Evolutionary conservation across 2,797 vertebrate genomes (phyloP).

Genomic region (Dendrocincla tyrannina): DNA sequence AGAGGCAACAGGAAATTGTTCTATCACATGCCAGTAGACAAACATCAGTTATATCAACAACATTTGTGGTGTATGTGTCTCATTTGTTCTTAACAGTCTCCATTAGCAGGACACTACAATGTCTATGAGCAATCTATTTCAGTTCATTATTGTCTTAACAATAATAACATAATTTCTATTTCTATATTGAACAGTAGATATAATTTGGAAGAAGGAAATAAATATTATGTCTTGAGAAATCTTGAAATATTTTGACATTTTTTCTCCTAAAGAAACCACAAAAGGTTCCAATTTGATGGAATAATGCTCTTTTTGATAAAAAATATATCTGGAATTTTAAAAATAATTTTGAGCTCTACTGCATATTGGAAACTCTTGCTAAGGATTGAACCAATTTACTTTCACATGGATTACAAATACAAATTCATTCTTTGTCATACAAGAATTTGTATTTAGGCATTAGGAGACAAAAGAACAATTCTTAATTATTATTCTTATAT

Average conservation of each 20-base stretch:
- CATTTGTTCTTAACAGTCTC: background rate
- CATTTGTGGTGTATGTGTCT: background rate
- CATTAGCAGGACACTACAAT: background rate
- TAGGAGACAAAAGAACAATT: background rate
- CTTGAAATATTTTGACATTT: background rate
- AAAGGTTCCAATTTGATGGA: background rate
- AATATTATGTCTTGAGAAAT: background rate
- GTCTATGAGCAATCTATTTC: background rate
- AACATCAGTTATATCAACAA: background rate
- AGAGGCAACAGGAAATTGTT: background rate
- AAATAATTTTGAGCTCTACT: background rate
- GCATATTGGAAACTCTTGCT: background rate
- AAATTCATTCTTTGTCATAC: background rate
- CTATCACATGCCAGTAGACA: background rate
- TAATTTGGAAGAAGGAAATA: background rate
- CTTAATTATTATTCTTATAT: background rate
- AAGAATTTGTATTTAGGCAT: background rate
- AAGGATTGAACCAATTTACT: background rate
- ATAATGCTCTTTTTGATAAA: background rate
- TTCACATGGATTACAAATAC: background rate
- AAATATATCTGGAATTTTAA: background rate
- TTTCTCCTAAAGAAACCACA: background rate
- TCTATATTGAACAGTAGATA: background rate
- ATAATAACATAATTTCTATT: background rate
- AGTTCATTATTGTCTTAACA: background rate